Evolutionary conservation across 2,113 vertebrate species (phyloP).

Genomic region (Toxotes chatareus): DNA sequence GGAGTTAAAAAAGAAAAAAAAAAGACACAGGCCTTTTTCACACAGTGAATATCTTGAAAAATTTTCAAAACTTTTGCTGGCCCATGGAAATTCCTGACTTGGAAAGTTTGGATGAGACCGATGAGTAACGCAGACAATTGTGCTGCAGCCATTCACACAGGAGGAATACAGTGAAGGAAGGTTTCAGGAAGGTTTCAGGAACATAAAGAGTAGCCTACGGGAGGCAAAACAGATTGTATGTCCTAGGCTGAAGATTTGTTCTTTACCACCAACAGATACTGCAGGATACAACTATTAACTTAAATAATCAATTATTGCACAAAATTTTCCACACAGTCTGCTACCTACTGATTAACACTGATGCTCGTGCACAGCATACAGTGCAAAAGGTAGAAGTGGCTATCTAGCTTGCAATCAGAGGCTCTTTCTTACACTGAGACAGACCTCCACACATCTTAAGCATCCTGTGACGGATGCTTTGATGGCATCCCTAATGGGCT

Average conservation of each 20-base stretch:
- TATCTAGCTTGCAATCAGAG: slow-evolving; percentile 12
- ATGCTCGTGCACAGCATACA: neutral
- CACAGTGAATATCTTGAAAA: neutral
- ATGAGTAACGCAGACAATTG: neutral
- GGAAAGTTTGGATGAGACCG: neutral
- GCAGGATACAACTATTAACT: neutral
- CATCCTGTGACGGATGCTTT: slow-evolving; percentile 51
- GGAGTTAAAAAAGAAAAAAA: no score
- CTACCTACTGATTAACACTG: neutral
- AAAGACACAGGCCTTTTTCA: neutral
- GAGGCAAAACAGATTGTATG: neutral
- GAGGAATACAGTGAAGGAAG: neutral
- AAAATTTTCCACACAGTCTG: neutral
- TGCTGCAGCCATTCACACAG: neutral
- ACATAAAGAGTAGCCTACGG: neutral
- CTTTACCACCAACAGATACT: neutral
- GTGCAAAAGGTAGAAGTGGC: slow-evolving; percentile 29
- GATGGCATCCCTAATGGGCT: slow-evolving; percentile 65
- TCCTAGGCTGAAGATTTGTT: neutral
- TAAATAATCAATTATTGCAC: neutral
- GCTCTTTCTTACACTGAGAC: slow-evolving; percentile 24
- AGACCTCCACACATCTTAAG: slow-evolving; percentile 43
- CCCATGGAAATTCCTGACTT: no score
- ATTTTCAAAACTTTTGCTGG: neutral
- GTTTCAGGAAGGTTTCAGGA: no score